Percentiles rank a stretch among this genome's conserved stretches.
These are phyloP conservation scores for Ephialtes manifestator DNA, from an alignment of 2,888 invertebrate genomes.

Conservation along the genomic window DNA sequence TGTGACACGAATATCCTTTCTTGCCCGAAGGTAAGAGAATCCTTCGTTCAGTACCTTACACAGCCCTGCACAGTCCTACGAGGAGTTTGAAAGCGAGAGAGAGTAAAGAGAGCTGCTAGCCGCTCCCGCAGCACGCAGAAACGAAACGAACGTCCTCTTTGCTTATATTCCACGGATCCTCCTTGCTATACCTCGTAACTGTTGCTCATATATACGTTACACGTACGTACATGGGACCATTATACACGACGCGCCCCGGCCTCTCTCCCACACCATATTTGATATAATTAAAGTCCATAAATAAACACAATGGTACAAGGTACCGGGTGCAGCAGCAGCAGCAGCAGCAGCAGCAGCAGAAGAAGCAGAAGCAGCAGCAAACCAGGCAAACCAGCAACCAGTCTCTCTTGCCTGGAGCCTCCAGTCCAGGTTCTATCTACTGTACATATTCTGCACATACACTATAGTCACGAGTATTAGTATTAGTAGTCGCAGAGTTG, in stretches of 20 bases:
- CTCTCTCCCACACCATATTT: slow-evolving; percentile 83
- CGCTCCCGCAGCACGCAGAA: slow-evolving; percentile 43
- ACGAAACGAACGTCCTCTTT: slow-evolving; percentile 38
- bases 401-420: slow-evolving; percentile 56
- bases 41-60: background rate
- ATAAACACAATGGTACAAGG: slow-evolving; percentile 85
- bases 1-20: slow-evolving; percentile 31
- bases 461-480: slow-evolving; percentile 59
- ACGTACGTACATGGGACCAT: slow-evolving; percentile 70
- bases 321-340: slow-evolving; percentile 73
- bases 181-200: slow-evolving; percentile 61
- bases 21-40: slow-evolving; percentile 15
- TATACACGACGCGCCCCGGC: slow-evolving; percentile 73
- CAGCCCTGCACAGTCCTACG: too few relatives aligned
- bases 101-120: slow-evolving; percentile 44
- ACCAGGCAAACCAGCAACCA: slow-evolving; percentile 58
- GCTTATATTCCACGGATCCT: slow-evolving; percentile 49
- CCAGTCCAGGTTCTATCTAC: slow-evolving; percentile 58
- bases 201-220: slow-evolving; percentile 68
- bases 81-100: too few relatives aligned
- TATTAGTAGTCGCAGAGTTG: slow-evolving; percentile 63
- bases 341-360: slow-evolving; percentile 63
- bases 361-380: too few relatives aligned
- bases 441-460: slow-evolving; percentile 31
- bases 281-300: slow-evolving; percentile 86